Percentiles rank a stretch among this genome's conserved stretches.
Evolutionary conservation across 2,113 vertebrate species (phyloP).

Genomic region (Hemichromis elongatus): DNA sequence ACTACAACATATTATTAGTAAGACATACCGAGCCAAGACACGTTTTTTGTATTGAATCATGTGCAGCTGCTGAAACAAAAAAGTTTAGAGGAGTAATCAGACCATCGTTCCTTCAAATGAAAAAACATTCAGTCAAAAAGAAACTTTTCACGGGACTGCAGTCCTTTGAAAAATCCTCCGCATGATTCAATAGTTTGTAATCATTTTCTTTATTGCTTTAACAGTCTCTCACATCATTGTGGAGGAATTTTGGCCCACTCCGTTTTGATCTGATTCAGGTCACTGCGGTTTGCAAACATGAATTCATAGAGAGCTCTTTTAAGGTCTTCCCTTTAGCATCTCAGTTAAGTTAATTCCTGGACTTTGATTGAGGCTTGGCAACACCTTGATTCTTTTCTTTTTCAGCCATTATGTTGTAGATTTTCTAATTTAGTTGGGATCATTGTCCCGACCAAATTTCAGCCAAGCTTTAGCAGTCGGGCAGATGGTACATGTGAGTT

Average conservation of each 20-base stretch:
- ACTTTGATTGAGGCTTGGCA: background rate
- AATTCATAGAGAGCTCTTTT: background rate
- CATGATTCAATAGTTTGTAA: background rate
- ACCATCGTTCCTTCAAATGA: background rate
- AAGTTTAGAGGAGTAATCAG: background rate
- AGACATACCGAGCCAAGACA: background rate
- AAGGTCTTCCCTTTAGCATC: background rate
- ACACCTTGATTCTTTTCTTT: background rate
- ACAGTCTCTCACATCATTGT: background rate
- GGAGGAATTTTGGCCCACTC: background rate
- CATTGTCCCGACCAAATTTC: background rate
- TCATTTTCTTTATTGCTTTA: background rate
- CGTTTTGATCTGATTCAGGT: background rate
- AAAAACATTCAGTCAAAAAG: background rate
- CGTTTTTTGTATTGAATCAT: background rate
- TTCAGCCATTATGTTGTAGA: background rate
- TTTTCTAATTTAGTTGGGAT: background rate
- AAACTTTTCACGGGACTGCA: background rate
- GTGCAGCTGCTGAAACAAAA: background rate
- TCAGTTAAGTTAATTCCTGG: background rate
- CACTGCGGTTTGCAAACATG: background rate
- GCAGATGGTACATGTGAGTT: background rate
- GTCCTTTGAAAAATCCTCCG: background rate
- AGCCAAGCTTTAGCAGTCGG: background rate
- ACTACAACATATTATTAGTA: background rate